Conservation (phyloP, 2,113 vertebrate genomes). For the Tyto alba region DNA sequence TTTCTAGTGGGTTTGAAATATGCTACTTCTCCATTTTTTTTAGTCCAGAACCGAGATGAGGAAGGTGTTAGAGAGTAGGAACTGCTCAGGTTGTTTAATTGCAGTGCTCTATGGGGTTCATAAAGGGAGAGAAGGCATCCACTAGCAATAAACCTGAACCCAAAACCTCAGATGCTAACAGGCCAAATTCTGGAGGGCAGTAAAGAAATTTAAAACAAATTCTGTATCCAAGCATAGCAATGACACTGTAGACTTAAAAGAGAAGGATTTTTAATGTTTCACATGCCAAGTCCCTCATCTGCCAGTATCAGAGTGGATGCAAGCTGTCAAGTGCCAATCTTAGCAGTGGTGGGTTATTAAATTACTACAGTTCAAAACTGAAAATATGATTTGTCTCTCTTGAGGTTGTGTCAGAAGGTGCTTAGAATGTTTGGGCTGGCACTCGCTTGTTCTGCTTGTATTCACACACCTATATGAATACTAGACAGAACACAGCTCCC, state of each 20-base stretch:
- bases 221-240: not conserved
- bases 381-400: not conserved
- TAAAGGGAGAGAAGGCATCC: not conserved
- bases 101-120: not conserved
- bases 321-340: not conserved
- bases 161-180: not conserved
- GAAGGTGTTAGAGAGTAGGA: not conserved
- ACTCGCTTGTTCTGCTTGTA: not conserved
- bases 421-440: not conserved
- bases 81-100: not conserved
- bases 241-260: not conserved
- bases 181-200: not conserved
- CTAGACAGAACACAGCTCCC: not conserved
- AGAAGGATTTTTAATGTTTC: not conserved
- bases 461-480: not conserved
- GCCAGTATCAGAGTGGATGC: not conserved
- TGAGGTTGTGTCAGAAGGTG: not conserved
- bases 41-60: not conserved
- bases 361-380: not conserved
- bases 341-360: not conserved
- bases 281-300: not conserved
- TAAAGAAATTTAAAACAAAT: not conserved
- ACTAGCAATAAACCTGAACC: not conserved
- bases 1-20: constrained; percentile 22
- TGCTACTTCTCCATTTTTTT: not conserved